phyloP scores from a whole-genome alignment of 2,113 vertebrate genomes.

The Hucho hucho region DNA sequence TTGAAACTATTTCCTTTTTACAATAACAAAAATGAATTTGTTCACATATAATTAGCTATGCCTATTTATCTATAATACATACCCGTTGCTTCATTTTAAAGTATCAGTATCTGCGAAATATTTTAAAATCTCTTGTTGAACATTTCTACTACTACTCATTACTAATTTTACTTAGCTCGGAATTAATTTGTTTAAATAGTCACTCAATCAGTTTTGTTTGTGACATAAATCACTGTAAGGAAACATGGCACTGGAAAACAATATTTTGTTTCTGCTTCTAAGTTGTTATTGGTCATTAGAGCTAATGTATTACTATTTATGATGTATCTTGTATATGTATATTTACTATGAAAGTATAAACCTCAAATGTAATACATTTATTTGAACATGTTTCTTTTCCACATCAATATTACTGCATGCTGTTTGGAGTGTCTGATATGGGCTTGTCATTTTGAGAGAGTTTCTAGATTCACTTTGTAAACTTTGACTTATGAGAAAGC shows the following conservation, averaged over 20 bases:
- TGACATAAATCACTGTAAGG: neutral
- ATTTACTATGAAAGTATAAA: constrained; percentile 12
- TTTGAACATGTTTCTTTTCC: constrained; percentile 12
- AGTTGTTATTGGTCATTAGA: neutral
- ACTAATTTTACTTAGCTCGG: neutral
- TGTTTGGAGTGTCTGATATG: neutral
- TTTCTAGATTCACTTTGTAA: too few species aligned
- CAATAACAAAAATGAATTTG: neutral
- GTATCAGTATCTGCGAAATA: neutral
- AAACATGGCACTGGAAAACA: neutral
- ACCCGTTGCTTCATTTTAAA: neutral
- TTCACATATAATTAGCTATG: neutral
- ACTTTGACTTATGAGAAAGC: too few species aligned
- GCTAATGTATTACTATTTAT: neutral
- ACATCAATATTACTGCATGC: neutral
- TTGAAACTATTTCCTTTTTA: constrained; percentile 20
- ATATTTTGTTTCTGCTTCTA: neutral
- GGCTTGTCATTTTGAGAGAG: too few species aligned
- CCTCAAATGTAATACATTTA: constrained; percentile 38
- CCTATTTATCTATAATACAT: neutral
- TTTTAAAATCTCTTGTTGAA: neutral
- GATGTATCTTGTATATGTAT: constrained; percentile 23
- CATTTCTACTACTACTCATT: neutral
- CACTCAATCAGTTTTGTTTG: neutral
- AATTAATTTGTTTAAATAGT: too few species aligned